These are phyloP conservation scores for Blera fallax DNA, from an alignment of 2,888 invertebrate species.

Conservation along the genomic window DNA sequence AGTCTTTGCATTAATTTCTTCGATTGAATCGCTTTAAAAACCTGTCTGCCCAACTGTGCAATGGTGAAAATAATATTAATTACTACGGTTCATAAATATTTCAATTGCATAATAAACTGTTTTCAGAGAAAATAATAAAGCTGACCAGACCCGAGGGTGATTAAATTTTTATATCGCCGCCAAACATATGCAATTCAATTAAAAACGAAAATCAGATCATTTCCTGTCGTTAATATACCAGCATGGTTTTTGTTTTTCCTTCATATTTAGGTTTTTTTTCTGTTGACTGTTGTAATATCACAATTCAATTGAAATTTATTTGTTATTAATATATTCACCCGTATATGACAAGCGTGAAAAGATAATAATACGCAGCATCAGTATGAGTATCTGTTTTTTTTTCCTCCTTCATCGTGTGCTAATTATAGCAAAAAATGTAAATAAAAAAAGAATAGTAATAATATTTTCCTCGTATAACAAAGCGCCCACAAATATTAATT, in stretches of 20 bases:
- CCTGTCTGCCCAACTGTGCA: too few species aligned
- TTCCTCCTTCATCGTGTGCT: not conserved
- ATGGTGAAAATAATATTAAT: too few species aligned
- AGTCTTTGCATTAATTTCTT: too few species aligned
- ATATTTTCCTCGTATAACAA: not conserved
- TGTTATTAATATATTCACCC: slow-evolving; percentile 20
- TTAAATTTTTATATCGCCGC: not conserved
- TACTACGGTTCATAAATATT: not conserved
- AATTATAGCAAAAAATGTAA: slow-evolving; percentile 13
- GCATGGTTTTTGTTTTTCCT: not conserved
- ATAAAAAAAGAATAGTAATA: not conserved
- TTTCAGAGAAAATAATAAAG: not conserved
- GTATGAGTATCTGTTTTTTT: slow-evolving; percentile 4
- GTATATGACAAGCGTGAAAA: not conserved
- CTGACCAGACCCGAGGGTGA: not conserved
- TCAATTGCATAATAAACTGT: not conserved
- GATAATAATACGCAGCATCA: not conserved
- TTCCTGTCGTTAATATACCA: slow-evolving; percentile 2
- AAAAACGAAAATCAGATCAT: slow-evolving; percentile 23
- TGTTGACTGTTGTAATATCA: slow-evolving; percentile 31
- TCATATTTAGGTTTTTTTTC: not conserved
- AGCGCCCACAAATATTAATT: not conserved
- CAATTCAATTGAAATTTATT: slow-evolving; percentile 38
- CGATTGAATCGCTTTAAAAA: too few species aligned
- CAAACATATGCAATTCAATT: not conserved